Evolutionary conservation across 2,888 invertebrate species (phyloP).

Genomic region (Melanotus villosus): DNA sequence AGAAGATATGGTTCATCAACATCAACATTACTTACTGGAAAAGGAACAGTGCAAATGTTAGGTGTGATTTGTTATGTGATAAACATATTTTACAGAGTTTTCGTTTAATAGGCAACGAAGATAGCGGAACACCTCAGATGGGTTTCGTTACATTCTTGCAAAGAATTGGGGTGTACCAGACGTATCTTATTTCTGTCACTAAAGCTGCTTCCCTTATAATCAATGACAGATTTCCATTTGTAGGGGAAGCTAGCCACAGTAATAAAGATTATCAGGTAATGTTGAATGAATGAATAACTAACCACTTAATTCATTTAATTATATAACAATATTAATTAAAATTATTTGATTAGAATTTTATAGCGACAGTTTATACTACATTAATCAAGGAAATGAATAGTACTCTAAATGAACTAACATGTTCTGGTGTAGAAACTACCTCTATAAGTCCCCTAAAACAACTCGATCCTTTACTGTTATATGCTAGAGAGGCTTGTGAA

Average conservation of each 20-base stretch:
- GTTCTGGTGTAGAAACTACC: constrained; percentile 37
- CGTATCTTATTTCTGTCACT: constrained; percentile 58
- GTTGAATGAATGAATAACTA: not conserved
- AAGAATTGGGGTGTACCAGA: constrained; percentile 55
- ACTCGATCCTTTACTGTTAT: constrained; percentile 54
- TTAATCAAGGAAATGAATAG: constrained; percentile 61
- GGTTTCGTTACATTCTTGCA: constrained; percentile 51
- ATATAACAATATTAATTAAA: constrained; percentile 2
- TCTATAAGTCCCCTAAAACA: constrained; percentile 16
- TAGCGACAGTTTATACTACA: constrained; percentile 54
- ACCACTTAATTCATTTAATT: constrained; percentile 2
- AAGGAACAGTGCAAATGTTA: constrained; percentile 51
- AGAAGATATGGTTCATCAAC: constrained; percentile 59
- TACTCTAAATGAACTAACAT: constrained; percentile 56
- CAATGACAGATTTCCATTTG: constrained; percentile 53
- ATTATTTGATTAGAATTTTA: constrained; percentile 25
- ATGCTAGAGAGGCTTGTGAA: constrained; percentile 64
- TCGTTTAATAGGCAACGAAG: too few relatives aligned
- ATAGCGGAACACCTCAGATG: too few relatives aligned
- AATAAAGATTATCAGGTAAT: constrained; percentile 51
- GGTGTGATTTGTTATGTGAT: not conserved
- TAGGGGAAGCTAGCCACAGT: constrained; percentile 44
- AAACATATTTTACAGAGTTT: too few relatives aligned
- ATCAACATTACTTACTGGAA: constrained; percentile 53
- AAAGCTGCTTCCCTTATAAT: constrained; percentile 56